These are phyloP conservation scores for Telmatherina bonti DNA, from an alignment of 2,797 vertebrate species.

Conservation along the genomic window DNA sequence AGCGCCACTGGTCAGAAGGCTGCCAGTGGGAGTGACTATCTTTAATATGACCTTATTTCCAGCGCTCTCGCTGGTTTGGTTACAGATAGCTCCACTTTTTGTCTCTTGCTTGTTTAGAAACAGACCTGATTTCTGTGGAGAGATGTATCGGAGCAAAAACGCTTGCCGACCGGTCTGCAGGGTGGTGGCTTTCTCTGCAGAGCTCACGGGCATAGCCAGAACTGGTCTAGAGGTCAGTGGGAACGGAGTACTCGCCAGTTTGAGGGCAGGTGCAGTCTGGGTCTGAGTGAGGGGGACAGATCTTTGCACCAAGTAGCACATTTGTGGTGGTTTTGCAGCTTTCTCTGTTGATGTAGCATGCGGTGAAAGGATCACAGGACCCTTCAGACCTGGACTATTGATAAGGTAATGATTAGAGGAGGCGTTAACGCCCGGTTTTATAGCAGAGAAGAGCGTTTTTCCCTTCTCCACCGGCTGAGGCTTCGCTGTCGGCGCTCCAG, in stretches of 20 bases:
- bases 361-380: slow-evolving; percentile 79
- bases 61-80: slow-evolving; percentile 64
- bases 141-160: slow-evolving; percentile 84
- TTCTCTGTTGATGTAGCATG: slow-evolving; percentile 73
- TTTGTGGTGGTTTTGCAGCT: slow-evolving; percentile 61
- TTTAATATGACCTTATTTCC: slow-evolving; percentile 85
- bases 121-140: slow-evolving; percentile 80
- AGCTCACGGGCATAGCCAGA: slow-evolving; percentile 78
- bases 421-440: slow-evolving; percentile 58
- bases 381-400: slow-evolving; percentile 78
- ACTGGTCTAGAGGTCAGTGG: slow-evolving; percentile 70
- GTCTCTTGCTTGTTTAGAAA: slow-evolving; percentile 73
- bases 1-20: slow-evolving; percentile 70
- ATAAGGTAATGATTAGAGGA: slow-evolving; percentile 79
- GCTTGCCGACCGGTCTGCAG: slow-evolving; percentile 82
- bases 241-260: slow-evolving; percentile 65
- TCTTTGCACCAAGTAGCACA: slow-evolving; percentile 83
- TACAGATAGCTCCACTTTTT: slow-evolving; percentile 61
- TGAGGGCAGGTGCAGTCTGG: slow-evolving; percentile 53
- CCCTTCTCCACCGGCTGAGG: slow-evolving; percentile 67
- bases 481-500: slow-evolving; percentile 58
- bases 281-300: slow-evolving; percentile 74
- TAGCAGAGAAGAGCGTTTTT: slow-evolving; percentile 60
- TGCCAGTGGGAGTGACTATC: slow-evolving; percentile 76
- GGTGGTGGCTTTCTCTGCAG: slow-evolving; percentile 71